Evolutionary conservation across 2,888 invertebrate species (phyloP).

Genomic region (Lampropteryx suffumata): DNA sequence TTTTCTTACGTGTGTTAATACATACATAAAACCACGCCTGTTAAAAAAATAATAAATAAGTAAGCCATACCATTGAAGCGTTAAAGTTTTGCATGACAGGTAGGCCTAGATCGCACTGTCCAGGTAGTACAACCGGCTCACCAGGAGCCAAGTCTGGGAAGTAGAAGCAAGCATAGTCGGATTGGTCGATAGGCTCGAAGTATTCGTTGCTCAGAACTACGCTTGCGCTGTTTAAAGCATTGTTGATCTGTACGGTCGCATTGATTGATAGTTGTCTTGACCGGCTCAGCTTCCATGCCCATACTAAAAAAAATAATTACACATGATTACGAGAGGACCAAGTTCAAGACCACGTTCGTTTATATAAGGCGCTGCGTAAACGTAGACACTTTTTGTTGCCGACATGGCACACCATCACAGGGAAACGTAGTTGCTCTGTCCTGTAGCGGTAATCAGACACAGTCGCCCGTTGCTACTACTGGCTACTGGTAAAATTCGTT

Average conservation of each 20-base stretch:
- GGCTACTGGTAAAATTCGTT: no score
- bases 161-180: slow-evolving; percentile 59
- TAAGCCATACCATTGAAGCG: slow-evolving; percentile 47
- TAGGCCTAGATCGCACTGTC: slow-evolving; percentile 59
- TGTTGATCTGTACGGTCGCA: slow-evolving; percentile 46
- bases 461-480: no score
- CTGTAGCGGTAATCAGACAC: no score
- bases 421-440: no score
- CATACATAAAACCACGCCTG: neutral
- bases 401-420: no score
- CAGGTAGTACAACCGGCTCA: slow-evolving; percentile 55
- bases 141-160: slow-evolving; percentile 55
- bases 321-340: no score
- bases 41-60: neutral
- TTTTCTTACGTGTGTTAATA: no score
- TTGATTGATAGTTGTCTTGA: slow-evolving; percentile 39
- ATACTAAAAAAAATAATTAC: slow-evolving; percentile 46
- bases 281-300: slow-evolving; percentile 71
- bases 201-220: slow-evolving; percentile 53
- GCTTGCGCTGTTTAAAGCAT: slow-evolving; percentile 38
- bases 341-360: no score
- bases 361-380: no score
- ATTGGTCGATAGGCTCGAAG: slow-evolving; percentile 57
- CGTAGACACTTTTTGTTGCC: no score
- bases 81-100: slow-evolving; percentile 54